Evolutionary conservation across 2,797 vertebrate genomes (phyloP).

Genomic region (Mormyrus hasselquistii): DNA sequence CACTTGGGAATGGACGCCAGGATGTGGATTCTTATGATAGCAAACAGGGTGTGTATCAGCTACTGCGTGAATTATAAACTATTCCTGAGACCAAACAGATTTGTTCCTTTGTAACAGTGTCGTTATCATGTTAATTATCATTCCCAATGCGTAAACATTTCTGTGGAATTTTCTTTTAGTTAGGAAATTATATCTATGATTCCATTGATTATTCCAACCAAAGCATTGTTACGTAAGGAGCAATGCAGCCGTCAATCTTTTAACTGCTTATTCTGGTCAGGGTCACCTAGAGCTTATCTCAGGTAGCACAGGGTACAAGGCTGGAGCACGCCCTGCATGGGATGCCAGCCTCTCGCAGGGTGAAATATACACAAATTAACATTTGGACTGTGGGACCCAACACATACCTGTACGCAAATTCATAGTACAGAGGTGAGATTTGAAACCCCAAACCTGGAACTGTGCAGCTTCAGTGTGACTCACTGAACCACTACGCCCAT

Average conservation of each 20-base stretch:
- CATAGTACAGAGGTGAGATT: not conserved
- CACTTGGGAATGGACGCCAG: not conserved
- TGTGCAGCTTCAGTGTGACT: not conserved
- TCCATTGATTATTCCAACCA: not conserved
- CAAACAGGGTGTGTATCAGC: slow-evolving; percentile 18
- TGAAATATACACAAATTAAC: not conserved
- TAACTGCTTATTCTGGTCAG: not conserved
- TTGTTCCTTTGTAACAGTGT: not conserved
- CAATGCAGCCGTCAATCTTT: not conserved
- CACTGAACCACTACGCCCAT: not conserved
- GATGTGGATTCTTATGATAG: not conserved
- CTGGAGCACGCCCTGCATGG: not conserved
- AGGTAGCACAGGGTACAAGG: not conserved
- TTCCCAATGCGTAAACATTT: not conserved
- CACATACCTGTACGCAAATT: not conserved
- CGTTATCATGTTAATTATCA: not conserved
- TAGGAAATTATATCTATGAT: not conserved
- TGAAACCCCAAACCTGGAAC: not conserved
- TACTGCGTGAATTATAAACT: not conserved
- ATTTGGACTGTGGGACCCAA: not conserved
- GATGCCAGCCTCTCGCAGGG: not conserved
- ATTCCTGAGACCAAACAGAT: slow-evolving; percentile 32
- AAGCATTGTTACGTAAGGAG: not conserved
- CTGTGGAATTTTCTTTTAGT: not conserved
- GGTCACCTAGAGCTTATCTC: not conserved